Conservation (phyloP, 23 tunicate species). For the Diplosoma virens region DNA sequence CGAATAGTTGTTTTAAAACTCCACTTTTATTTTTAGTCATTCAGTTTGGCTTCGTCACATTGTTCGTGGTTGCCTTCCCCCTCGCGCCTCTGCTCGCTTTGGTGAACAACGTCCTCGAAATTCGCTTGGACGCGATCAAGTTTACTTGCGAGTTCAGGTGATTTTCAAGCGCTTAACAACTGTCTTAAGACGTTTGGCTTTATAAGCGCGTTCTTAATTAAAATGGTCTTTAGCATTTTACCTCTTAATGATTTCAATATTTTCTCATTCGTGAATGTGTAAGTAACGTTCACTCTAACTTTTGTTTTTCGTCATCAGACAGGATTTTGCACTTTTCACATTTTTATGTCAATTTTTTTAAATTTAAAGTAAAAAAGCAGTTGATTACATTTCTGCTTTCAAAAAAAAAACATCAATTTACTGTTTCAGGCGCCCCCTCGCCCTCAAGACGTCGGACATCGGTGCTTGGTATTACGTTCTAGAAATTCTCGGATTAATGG, state of each 20-base stretch:
- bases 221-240: no score
- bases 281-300: no score
- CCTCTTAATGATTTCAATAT: no score
- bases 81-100: constrained; percentile 92
- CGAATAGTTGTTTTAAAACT: not conserved
- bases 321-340: no score
- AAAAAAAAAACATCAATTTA: not conserved
- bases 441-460: constrained; percentile 71
- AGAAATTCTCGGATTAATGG: constrained; percentile 60
- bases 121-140: constrained; percentile 93
- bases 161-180: not conserved
- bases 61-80: constrained; percentile 96
- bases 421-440: constrained; percentile 68
- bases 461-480: constrained; percentile 90
- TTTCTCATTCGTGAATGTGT: no score
- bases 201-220: no score
- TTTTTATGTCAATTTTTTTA: no score
- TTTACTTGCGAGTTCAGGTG: constrained; percentile 74
- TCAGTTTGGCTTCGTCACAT: constrained; percentile 93
- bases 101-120: constrained; percentile 92
- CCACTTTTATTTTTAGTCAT: constrained; percentile 58
- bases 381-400: not conserved
- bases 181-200: not conserved
- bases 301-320: no score
- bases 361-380: not conserved